Conservation (phyloP, 2,888 invertebrate genomes). For the Hypena proboscidalis region DNA sequence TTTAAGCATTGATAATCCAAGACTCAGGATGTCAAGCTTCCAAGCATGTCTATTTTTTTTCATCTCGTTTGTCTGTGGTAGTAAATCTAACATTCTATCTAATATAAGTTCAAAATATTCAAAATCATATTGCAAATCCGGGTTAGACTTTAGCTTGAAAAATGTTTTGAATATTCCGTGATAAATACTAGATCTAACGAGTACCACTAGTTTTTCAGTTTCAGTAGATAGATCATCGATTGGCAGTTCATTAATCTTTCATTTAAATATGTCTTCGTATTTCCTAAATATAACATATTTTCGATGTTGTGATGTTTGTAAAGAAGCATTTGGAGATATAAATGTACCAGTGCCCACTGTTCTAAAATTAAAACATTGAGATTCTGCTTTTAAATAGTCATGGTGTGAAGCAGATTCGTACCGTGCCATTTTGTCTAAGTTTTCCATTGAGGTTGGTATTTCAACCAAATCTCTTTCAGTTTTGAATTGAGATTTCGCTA, state of each 20-base stretch:
- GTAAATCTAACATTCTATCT: conserved; percentile 55
- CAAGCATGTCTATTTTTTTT: conserved; percentile 39
- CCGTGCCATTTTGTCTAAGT: not conserved
- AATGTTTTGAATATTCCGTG: conserved; percentile 56
- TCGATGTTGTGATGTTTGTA: not conserved
- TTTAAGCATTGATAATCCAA: conserved; percentile 37
- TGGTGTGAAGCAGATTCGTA: not conserved
- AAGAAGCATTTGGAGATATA: not conserved
- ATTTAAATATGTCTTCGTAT: conserved; percentile 47
- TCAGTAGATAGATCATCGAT: conserved; percentile 40
- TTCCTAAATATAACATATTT: conserved; percentile 40
- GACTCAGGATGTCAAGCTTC: conserved; percentile 48
- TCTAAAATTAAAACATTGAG: not conserved
- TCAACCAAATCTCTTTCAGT: too few species aligned
- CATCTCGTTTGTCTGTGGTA: conserved; percentile 56
- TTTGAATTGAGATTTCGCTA: too few species aligned
- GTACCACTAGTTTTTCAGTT: conserved; percentile 39
- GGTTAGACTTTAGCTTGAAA: conserved; percentile 51
- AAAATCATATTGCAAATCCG: conserved; percentile 51
- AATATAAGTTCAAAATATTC: conserved; percentile 54
- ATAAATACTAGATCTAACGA: conserved; percentile 48
- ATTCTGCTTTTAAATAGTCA: not conserved
- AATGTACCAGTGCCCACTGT: not conserved
- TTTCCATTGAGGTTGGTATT: not conserved
- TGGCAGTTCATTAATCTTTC: conserved; percentile 53